These are phyloP conservation scores for Troides helena DNA, from an alignment of 2,888 invertebrate genomes.

Conservation along the genomic window DNA sequence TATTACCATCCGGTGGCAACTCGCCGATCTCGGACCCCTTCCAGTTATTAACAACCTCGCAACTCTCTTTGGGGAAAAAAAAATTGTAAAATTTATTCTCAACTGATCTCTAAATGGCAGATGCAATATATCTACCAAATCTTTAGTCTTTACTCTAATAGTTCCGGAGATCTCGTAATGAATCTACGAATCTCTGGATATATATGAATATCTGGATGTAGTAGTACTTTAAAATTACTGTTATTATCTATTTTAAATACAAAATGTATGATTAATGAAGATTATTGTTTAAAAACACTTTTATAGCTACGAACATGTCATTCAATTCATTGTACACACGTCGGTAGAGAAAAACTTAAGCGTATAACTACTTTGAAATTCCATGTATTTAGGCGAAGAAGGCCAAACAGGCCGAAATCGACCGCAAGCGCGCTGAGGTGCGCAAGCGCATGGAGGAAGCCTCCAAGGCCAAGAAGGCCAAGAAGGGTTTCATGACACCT, in stretches of 20 bases:
- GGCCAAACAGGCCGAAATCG: conserved; percentile 98
- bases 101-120: no score
- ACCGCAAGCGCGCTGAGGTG: conserved; percentile 99
- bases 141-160: no score
- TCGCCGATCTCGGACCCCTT: no score
- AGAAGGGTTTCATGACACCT: conserved; percentile 99
- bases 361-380: conserved; percentile 47
- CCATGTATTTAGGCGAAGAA: conserved; percentile 90
- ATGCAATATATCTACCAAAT: no score
- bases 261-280: neutral
- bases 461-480: conserved; percentile 98
- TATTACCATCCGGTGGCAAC: no score
- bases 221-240: no score
- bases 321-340: neutral
- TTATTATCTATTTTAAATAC: neutral
- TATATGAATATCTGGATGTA: no score
- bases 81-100: no score
- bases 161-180: no score
- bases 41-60: no score
- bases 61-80: no score
- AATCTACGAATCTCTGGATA: no score
- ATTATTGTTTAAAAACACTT: neutral
- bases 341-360: conserved; percentile 27
- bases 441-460: conserved; percentile 99
- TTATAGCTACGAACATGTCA: neutral